A percentile compares a stretch with the other conserved stretches of the same genome.
Evolutionary conservation across 2,797 vertebrate species (phyloP).

Genomic region (Dipus sagitta): DNA sequence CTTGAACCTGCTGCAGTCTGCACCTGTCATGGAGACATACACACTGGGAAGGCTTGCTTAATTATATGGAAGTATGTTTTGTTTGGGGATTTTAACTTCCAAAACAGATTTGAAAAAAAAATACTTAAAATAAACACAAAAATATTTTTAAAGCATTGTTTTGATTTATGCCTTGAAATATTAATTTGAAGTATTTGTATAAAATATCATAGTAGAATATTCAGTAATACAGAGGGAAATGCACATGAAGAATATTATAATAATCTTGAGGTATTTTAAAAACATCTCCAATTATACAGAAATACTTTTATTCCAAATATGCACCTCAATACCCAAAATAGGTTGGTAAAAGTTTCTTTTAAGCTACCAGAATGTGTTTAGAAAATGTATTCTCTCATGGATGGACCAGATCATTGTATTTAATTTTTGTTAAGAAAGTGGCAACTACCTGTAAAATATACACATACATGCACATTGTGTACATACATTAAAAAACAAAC

Average conservation of each 20-base stretch:
- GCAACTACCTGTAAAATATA: neutral
- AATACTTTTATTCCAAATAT: neutral
- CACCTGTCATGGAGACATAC: neutral
- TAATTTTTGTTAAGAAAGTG: neutral
- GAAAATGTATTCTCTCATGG: conserved; percentile 32
- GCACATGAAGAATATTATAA: neutral
- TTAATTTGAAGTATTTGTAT: neutral
- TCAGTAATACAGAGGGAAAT: neutral
- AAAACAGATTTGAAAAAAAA: neutral
- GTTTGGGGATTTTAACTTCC: neutral
- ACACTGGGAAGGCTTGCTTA: neutral
- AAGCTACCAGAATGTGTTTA: neutral
- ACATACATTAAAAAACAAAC: neutral
- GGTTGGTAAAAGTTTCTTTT: neutral
- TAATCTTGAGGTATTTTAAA: neutral
- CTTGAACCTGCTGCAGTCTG: neutral
- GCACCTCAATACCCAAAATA: neutral
- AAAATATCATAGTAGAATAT: neutral
- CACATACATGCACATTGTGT: neutral
- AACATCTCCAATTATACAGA: neutral
- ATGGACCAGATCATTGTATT: neutral
- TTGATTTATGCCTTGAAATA: neutral
- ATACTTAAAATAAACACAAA: neutral
- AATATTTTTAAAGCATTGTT: neutral
- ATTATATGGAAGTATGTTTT: conserved; percentile 14